A percentile compares a stretch with the other conserved stretches of the same genome.
phyloP scores from a whole-genome alignment of 2,797 vertebrate genomes.

The Parauchenoglanis punctatus region DNA sequence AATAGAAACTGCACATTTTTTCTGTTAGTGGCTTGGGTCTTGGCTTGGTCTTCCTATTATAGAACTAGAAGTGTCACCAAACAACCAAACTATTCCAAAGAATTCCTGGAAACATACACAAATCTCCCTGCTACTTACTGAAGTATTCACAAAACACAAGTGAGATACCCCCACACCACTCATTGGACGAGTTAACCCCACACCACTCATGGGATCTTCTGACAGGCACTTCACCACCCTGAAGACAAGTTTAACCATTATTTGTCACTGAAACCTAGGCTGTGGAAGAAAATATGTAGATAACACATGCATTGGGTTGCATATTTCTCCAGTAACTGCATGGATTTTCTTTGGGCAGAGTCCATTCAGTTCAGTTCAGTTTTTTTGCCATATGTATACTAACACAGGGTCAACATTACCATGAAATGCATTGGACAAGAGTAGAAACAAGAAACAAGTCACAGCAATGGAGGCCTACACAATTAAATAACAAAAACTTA shows the following conservation, averaged over 20 bases:
- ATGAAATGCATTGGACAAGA: no score
- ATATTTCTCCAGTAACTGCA: not conserved
- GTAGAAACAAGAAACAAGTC: no score
- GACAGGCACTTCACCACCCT: not conserved
- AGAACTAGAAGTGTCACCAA: not conserved
- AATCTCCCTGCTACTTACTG: not conserved
- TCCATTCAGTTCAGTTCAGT: no score
- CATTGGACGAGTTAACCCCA: not conserved
- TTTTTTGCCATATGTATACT: no score
- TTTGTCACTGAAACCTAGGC: not conserved
- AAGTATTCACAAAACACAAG: not conserved
- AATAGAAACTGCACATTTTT: not conserved
- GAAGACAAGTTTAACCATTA: not conserved
- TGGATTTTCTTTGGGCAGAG: not conserved
- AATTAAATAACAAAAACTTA: no score
- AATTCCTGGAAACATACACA: not conserved
- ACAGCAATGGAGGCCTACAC: no score
- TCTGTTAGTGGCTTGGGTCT: not conserved
- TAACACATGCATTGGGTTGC: not conserved
- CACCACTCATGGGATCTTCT: not conserved
- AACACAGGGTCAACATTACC: no score
- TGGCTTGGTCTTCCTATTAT: not conserved
- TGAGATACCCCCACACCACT: not conserved
- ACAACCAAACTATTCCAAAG: not conserved
- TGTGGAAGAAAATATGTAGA: not conserved